Evolutionary conservation across 2,888 invertebrate genomes (phyloP).

Genomic region (Saturnia pavonia): DNA sequence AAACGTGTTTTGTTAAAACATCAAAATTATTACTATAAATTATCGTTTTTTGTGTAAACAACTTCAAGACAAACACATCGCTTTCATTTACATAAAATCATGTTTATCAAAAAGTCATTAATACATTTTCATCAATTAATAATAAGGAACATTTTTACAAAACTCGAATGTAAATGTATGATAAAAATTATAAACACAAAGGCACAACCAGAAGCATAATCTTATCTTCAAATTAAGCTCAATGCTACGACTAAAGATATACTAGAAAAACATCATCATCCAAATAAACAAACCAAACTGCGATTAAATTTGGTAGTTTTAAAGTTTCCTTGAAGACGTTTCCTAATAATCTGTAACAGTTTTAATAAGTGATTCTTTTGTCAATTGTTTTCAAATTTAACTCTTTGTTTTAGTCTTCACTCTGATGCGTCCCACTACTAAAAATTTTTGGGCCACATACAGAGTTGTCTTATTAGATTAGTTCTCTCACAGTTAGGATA

Average conservation of each 20-base stretch:
- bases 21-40: no score
- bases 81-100: neutral
- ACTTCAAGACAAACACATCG: neutral
- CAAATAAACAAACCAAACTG: neutral
- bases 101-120: neutral
- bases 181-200: slow-evolving; percentile 16
- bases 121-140: neutral
- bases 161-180: neutral
- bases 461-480: no score
- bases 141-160: neutral
- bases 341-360: neutral
- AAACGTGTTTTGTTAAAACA: no score
- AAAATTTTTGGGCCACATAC: no score
- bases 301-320: neutral
- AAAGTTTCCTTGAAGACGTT: neutral
- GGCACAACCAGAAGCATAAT: slow-evolving; percentile 28
- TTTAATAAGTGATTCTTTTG: neutral
- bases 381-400: neutral
- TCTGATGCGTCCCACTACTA: neutral
- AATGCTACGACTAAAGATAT: slow-evolving; percentile 4
- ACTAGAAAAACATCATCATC: neutral
- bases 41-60: neutral
- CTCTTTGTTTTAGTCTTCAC: neutral
- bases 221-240: slow-evolving; percentile 29
- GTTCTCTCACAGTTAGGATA: no score